These are phyloP conservation scores for Loxodonta africana DNA, from an alignment of 2,113 vertebrate species.

Conservation along the genomic window DNA sequence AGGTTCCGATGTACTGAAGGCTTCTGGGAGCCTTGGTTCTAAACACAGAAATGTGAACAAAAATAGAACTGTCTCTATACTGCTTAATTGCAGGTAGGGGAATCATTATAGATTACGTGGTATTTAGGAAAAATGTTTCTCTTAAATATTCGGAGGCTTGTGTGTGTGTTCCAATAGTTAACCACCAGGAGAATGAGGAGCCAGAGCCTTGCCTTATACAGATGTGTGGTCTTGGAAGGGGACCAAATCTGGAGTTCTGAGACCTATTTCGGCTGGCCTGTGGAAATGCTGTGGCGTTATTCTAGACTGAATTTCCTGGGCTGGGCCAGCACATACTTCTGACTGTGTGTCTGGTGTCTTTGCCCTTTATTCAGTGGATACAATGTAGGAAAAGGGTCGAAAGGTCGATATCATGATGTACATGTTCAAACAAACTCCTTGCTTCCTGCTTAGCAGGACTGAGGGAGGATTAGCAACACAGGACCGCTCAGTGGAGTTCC, in stretches of 20 bases:
- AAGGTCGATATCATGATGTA: background rate
- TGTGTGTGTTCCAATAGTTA: background rate
- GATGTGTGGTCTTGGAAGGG: conserved; percentile 22
- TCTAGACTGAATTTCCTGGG: background rate
- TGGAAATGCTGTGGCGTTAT: background rate
- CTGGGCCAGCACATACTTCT: background rate
- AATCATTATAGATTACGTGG: background rate
- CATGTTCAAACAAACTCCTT: background rate
- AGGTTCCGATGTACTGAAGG: background rate
- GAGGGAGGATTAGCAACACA: background rate
- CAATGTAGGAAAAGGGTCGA: background rate
- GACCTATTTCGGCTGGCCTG: background rate
- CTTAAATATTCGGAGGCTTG: background rate
- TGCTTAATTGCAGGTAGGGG: background rate
- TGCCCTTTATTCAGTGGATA: background rate
- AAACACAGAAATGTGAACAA: background rate
- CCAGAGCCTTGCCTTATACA: background rate
- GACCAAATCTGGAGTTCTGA: background rate
- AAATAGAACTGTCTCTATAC: background rate
- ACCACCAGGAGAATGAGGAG: background rate
- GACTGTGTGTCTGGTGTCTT: background rate
- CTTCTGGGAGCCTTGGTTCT: background rate
- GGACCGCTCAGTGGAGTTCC: background rate
- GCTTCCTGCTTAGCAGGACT: background rate
- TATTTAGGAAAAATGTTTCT: background rate